phyloP scores from a whole-genome alignment of 2,113 vertebrate genomes.

The Psilopsiagon aymara region DNA sequence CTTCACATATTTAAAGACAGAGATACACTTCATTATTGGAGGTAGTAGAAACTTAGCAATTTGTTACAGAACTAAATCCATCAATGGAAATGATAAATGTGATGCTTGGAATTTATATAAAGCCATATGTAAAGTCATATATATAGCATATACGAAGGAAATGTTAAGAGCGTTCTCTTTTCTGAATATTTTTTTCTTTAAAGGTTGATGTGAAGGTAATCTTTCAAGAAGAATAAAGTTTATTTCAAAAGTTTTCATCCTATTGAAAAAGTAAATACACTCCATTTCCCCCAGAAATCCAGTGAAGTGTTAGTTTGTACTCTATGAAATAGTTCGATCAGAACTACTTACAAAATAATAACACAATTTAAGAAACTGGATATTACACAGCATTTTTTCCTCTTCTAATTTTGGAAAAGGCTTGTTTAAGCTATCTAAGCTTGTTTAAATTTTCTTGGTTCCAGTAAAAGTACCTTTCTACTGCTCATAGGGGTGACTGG shows the following conservation, averaged over 20 bases:
- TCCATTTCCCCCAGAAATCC: background rate
- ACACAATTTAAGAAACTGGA: background rate
- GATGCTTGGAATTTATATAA: background rate
- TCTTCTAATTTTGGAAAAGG: background rate
- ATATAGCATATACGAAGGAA: background rate
- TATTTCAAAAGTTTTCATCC: background rate
- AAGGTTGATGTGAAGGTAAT: background rate
- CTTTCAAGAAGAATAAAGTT: background rate
- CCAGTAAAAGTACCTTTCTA: background rate
- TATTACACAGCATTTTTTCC: background rate
- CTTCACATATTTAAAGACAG: background rate
- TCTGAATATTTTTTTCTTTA: background rate
- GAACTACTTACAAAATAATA: background rate
- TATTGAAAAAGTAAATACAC: background rate
- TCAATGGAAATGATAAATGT: background rate
- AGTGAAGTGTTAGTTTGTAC: background rate
- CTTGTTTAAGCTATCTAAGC: background rate
- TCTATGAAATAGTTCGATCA: background rate
- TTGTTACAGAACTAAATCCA: background rate
- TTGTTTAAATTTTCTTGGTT: background rate
- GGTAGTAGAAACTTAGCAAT: background rate
- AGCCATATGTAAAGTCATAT: background rate
- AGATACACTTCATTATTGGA: background rate
- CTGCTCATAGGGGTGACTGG: background rate
- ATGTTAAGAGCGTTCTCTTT: background rate